Evolutionary conservation across 2,888 invertebrate genomes (phyloP).

Genomic region (Cryptops parisi): DNA sequence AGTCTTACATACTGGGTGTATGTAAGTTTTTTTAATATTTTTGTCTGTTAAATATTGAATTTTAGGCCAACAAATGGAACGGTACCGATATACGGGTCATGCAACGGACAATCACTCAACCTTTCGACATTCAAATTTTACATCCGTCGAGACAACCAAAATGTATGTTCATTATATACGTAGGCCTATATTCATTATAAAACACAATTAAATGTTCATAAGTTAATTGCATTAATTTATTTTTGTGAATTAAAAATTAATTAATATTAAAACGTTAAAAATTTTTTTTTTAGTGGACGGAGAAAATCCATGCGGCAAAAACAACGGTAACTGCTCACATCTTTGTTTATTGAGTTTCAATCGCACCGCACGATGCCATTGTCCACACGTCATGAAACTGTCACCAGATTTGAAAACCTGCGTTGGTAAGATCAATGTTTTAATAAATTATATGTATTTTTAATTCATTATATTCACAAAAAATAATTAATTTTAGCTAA

Average conservation of each 20-base stretch:
- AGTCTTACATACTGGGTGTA: too few relatives aligned
- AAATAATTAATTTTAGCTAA: too few relatives aligned
- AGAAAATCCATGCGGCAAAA: slow-evolving; percentile 48
- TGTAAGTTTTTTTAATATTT: too few relatives aligned
- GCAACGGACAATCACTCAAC: slow-evolving; percentile 69
- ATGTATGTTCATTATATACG: slow-evolving; percentile 27
- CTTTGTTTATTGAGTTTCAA: slow-evolving; percentile 57
- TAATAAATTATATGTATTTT: too few relatives aligned
- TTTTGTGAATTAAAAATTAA: too few relatives aligned
- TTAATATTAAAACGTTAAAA: neutral
- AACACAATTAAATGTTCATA: neutral
- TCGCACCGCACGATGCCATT: slow-evolving; percentile 53
- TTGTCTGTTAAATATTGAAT: neutral
- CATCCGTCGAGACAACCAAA: slow-evolving; percentile 59
- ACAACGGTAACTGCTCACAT: slow-evolving; percentile 66
- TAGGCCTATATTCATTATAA: neutral
- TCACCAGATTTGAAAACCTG: slow-evolving; percentile 49
- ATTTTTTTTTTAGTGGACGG: slow-evolving; percentile 24
- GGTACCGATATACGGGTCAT: slow-evolving; percentile 58
- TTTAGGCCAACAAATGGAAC: slow-evolving; percentile 67
- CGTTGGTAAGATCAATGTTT: slow-evolving; percentile 37
- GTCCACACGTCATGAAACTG: slow-evolving; percentile 74
- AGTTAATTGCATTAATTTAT: neutral
- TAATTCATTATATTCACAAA: too few relatives aligned
- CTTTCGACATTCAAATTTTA: slow-evolving; percentile 74